Evolutionary conservation across 2,888 invertebrate species (phyloP), one percentile per base, ranked within the genome.

Genomic region (Parnassius apollo): DNA sequence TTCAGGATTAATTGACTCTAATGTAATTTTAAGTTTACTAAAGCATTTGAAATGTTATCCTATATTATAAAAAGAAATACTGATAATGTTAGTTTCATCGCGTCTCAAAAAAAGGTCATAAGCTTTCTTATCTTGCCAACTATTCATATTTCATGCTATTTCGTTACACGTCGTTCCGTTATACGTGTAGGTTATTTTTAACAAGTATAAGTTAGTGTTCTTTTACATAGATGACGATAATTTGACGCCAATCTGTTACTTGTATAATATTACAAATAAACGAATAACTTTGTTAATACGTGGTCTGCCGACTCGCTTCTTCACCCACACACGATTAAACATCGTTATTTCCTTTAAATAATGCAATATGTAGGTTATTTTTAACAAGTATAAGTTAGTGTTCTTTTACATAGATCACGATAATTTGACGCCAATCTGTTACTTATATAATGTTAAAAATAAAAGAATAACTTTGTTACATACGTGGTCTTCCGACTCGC

Each of bases 341-440:
- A 67, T 67, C 63, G 56, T 59, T 61, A 60, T 59, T 65, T 65
- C 65, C 67, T 67, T 70, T 65, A 64, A 63, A 51, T 61, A 63
- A n/a, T 46, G 25, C 45, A 25, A 56, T 48, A 8, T n/a, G n/a
- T n/a, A n/a, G n/a, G n/a, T n/a, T n/a, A n/a, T n/a, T n/a, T n/a
- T n/a, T n/a, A n/a, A n/a, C n/a, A n/a, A n/a, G n/a, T n/a, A n/a
- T n/a, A n/a, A n/a, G n/a, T n/a, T n/a, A n/a, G n/a, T n/a, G n/a
- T n/a, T n/a, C n/a, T n/a, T n/a, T n/a, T 42, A 48, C 35, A 13
- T n/a, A 35, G 35, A 56, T 18, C 22, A 56, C 25, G 56, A 46
- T n/a, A 51, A 44, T 4, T 42, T 51, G 25, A 52, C 51, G 51
- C 35, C 45, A 42, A 52, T 52, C 3, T 18, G 49, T 9, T 22